Evolutionary conservation across 1,140 invertebrate species (phyloP).

Genomic region (Caenorhabditis latens): DNA sequence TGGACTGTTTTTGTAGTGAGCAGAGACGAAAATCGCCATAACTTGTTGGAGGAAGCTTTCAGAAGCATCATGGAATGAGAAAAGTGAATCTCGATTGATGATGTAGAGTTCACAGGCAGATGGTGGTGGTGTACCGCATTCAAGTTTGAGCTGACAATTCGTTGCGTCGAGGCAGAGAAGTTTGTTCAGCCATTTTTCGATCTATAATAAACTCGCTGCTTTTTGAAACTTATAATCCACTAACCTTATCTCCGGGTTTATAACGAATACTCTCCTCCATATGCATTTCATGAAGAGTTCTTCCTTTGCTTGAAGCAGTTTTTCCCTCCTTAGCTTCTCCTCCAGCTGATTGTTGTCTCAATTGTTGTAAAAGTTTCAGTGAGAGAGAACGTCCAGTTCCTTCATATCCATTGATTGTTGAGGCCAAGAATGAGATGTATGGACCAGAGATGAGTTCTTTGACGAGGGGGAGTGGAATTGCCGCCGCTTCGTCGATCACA

Average conservation of each 20-base stretch:
- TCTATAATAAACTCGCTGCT: conserved; percentile 60
- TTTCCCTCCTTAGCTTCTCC: conserved; percentile 68
- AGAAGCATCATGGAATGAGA: conserved; percentile 95
- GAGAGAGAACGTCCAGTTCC: conserved; percentile 96
- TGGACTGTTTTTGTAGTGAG: conserved; percentile 97
- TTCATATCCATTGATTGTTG: conserved; percentile 98
- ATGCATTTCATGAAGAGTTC: conserved; percentile 80
- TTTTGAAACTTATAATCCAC: neutral
- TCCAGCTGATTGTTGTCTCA: conserved; percentile 81
- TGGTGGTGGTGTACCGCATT: conserved; percentile 84
- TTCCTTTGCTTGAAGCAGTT: conserved; percentile 65
- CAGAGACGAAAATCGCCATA: conserved; percentile 93
- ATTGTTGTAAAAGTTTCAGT: conserved; percentile 92
- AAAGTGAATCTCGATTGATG: conserved; percentile 89
- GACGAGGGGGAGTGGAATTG: conserved; percentile 94
- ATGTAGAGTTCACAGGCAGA: conserved; percentile 89
- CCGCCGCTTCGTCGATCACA: conserved; percentile 98
- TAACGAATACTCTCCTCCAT: conserved; percentile 97
- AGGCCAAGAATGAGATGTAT: conserved; percentile 94
- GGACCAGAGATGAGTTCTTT: conserved; percentile 81
- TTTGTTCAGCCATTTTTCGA: conserved; percentile 92
- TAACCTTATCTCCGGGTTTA: conserved; percentile 84
- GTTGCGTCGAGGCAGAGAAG: conserved; percentile 91
- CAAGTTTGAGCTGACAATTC: conserved; percentile 75
- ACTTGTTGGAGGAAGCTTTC: conserved; percentile 93